Percentiles rank a stretch among this genome's conserved stretches.
These are phyloP conservation scores for Pseudonaja textilis DNA, from an alignment of 2,113 vertebrate species.

Conservation along the genomic window DNA sequence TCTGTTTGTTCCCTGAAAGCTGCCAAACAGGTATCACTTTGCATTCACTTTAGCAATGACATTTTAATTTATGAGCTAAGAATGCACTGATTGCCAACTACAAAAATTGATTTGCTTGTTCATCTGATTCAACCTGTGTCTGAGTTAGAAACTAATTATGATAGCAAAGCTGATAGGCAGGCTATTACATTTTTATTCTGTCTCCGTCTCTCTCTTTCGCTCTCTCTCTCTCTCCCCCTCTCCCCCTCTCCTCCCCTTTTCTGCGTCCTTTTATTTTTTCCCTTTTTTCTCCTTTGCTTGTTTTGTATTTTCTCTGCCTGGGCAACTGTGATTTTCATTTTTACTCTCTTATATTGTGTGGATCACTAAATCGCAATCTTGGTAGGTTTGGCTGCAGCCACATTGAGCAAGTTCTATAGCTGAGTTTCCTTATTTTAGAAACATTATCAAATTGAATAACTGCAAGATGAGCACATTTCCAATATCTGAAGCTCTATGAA, in stretches of 20 bases:
- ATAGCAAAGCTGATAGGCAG: slow-evolving; percentile 72
- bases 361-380: slow-evolving; percentile 14
- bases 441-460: not conserved
- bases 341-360: slow-evolving; percentile 32
- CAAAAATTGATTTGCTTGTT: slow-evolving; percentile 74
- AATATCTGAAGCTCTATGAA: not conserved
- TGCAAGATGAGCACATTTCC: not conserved
- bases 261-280: not conserved
- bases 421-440: slow-evolving; percentile 22
- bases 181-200: slow-evolving; percentile 72
- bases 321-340: slow-evolving; percentile 2
- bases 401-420: slow-evolving; percentile 28
- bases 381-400: slow-evolving; percentile 24
- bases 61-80: slow-evolving; percentile 75
- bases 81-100: slow-evolving; percentile 67
- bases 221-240: slow-evolving; percentile 31
- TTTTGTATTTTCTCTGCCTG: slow-evolving; percentile 48
- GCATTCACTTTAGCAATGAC: slow-evolving; percentile 64
- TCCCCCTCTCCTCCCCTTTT: slow-evolving; percentile 26
- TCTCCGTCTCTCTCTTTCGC: slow-evolving; percentile 15
- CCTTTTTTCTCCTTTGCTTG: slow-evolving; percentile 29
- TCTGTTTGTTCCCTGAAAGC: slow-evolving; percentile 29
- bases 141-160: slow-evolving; percentile 76
- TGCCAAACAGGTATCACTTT: slow-evolving; percentile 58
- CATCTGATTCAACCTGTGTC: slow-evolving; percentile 74